phyloP scores from a whole-genome alignment of 2,888 invertebrate species.

The Neocrepidodera transversa region DNA sequence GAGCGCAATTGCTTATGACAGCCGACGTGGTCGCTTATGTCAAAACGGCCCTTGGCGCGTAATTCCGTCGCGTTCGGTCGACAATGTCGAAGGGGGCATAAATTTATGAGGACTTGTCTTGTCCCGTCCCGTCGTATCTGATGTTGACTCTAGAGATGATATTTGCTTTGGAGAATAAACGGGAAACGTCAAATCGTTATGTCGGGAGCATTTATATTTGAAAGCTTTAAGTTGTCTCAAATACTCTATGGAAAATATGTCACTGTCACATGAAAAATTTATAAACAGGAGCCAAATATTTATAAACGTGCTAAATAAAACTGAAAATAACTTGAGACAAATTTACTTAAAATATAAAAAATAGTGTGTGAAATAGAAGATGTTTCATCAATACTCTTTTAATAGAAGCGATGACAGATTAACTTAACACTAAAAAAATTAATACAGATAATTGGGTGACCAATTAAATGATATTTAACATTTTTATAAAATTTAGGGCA shows the following conservation, averaged over 20 bases:
- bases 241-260: not conserved
- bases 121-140: not conserved
- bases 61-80: not conserved
- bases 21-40: slow-evolving; percentile 1
- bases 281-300: too few species aligned
- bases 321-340: too few species aligned
- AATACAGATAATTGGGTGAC: too few species aligned
- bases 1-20: not conserved
- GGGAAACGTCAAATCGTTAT: not conserved
- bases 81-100: slow-evolving; percentile 2
- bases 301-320: too few species aligned
- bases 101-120: not conserved
- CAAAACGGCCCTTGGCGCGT: slow-evolving; percentile 1
- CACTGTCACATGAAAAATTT: too few species aligned
- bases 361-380: too few species aligned
- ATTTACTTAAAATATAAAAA: too few species aligned
- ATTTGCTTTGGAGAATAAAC: not conserved
- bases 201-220: not conserved
- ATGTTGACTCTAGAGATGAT: not conserved
- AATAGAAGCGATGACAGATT: too few species aligned
- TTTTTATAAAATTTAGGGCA: too few species aligned
- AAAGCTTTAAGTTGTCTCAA: not conserved
- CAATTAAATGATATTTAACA: too few species aligned
- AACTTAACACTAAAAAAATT: too few species aligned
- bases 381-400: too few species aligned